Conservation (phyloP, 92 coral and sea anemone genomes). For the Epizoanthus stellaris region DNA sequence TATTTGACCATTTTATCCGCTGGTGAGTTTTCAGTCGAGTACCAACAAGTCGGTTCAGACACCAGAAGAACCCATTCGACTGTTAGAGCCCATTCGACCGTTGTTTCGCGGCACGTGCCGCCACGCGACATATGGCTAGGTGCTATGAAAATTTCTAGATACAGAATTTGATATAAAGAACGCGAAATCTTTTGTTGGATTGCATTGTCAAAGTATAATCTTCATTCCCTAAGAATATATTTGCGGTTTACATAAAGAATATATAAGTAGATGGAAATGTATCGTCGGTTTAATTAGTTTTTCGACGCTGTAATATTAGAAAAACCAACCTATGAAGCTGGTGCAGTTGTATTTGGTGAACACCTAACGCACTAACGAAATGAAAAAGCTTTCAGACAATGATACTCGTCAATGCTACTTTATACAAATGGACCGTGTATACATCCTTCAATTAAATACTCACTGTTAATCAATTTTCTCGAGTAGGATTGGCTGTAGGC, state of each 20-base stretch:
- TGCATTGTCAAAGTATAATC: constrained; percentile 54
- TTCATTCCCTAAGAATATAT: constrained; percentile 23
- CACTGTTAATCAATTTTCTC: constrained; percentile 48
- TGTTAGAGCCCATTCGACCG: constrained; percentile 50
- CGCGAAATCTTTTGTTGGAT: constrained; percentile 52
- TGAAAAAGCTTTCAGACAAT: constrained; percentile 58
- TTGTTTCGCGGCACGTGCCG: constrained; percentile 73
- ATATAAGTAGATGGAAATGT: constrained; percentile 17
- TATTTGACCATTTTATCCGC: neutral
- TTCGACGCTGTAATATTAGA: constrained; percentile 1
- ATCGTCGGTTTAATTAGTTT: constrained; percentile 11
- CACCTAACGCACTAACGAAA: constrained; percentile 21
- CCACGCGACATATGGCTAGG: constrained; percentile 63
- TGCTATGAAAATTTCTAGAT: constrained; percentile 2
- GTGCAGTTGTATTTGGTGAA: constrained; percentile 5
- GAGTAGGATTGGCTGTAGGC: constrained; percentile 25
- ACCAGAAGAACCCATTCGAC: neutral
- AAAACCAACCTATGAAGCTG: neutral
- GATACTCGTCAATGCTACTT: constrained; percentile 45
- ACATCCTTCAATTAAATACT: constrained; percentile 55
- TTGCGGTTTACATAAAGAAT: constrained; percentile 36
- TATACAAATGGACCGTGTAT: constrained; percentile 52
- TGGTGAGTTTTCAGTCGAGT: neutral
- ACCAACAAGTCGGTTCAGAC: constrained; percentile 10
- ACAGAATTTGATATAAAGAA: constrained; percentile 36